phyloP scores from a whole-genome alignment of 2,888 invertebrate genomes.

The Prenolepis imparis region DNA sequence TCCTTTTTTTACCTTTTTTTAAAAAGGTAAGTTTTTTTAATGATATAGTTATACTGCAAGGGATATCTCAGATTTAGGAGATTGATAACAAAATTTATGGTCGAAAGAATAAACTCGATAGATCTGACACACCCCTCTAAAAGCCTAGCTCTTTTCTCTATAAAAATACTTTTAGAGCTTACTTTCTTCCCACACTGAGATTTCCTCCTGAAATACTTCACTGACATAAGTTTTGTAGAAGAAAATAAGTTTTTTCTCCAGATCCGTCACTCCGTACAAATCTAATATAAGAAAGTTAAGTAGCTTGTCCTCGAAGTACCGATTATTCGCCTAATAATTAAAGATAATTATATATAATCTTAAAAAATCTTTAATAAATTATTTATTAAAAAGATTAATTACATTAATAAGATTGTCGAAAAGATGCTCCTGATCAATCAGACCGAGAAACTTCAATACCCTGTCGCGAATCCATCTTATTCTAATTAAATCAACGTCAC shows the following conservation, averaged over 20 bases:
- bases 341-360: constrained; percentile 14
- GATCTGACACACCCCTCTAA: neutral
- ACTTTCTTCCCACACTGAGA: constrained; percentile 92
- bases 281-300: constrained; percentile 88
- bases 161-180: constrained; percentile 79
- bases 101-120: neutral
- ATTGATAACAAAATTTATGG: neutral
- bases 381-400: constrained; percentile 64
- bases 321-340: constrained; percentile 84
- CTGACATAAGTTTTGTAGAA: constrained; percentile 91
- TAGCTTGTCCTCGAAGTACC: constrained; percentile 87
- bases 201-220: constrained; percentile 92
- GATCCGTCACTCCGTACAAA: constrained; percentile 85
- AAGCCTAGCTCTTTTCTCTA: neutral
- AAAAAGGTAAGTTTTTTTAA: too few species aligned
- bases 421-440: constrained; percentile 77
- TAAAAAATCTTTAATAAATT: constrained; percentile 11
- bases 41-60: too few species aligned
- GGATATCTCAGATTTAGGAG: neutral
- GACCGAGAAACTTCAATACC: constrained; percentile 88
- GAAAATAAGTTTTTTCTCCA: constrained; percentile 89
- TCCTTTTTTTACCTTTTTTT: too few species aligned
- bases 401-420: constrained; percentile 82
- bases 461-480: constrained; percentile 91
- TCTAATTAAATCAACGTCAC: constrained; percentile 81